Evolutionary conservation across 2,888 invertebrate species (phyloP).

Genomic region (Phymatocera aterrima): DNA sequence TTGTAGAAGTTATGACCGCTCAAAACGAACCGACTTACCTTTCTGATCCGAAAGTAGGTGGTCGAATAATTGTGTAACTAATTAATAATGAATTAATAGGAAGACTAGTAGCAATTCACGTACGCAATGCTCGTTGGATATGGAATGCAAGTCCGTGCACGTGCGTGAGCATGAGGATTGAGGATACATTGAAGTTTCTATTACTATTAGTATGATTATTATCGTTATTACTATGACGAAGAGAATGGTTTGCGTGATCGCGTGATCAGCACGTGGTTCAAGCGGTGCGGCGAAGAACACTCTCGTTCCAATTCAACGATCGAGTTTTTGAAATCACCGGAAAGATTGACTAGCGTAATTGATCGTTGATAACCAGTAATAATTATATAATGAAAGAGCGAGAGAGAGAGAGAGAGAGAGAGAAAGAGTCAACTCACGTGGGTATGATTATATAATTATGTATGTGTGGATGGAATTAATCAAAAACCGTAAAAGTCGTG

Average conservation of each 20-base stretch:
- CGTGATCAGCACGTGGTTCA: not conserved
- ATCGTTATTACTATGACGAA: not conserved
- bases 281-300: conserved; percentile 6
- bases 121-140: conserved; percentile 63
- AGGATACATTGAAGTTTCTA: conserved; percentile 5
- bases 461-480: conserved; percentile 47
- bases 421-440: conserved; percentile 48
- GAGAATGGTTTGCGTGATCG: not conserved
- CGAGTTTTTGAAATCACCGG: conserved; percentile 12
- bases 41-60: conserved; percentile 65
- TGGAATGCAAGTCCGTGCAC: conserved; percentile 61
- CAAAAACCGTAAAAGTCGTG: conserved; percentile 54
- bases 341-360: conserved; percentile 19
- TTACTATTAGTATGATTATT: conserved; percentile 15
- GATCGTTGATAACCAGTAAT: not conserved
- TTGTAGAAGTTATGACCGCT: too few species aligned
- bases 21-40: conserved; percentile 60
- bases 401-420: conserved; percentile 42
- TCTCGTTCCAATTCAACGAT: not conserved
- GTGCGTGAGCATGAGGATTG: conserved; percentile 4
- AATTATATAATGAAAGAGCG: conserved; percentile 4
- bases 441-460: conserved; percentile 46
- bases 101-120: conserved; percentile 66
- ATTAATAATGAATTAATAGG: conserved; percentile 66
- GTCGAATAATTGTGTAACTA: conserved; percentile 68